Evolutionary conservation across 2,113 vertebrate genomes (phyloP).

Genomic region (Corapipo altera): DNA sequence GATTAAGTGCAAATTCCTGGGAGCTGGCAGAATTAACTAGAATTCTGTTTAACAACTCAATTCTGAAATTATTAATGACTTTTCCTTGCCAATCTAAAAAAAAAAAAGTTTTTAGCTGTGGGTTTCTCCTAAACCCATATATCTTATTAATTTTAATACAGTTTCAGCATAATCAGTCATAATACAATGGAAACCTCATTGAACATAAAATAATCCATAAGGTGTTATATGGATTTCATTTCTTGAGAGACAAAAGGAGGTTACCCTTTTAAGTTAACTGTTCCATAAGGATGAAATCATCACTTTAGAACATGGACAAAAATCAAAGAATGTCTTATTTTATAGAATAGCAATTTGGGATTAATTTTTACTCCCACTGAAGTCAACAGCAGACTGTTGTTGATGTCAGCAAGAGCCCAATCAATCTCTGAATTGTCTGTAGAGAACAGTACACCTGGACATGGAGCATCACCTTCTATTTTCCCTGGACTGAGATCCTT

Average conservation of each 20-base stretch:
- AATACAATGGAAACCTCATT: constrained; percentile 45
- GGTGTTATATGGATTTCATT: neutral
- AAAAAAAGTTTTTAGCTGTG: neutral
- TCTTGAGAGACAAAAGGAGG: neutral
- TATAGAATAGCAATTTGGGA: neutral
- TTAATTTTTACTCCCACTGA: neutral
- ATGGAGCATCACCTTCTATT: neutral
- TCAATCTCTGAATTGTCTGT: neutral
- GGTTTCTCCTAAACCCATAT: constrained; percentile 1
- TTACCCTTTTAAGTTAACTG: neutral
- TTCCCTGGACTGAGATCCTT: neutral
- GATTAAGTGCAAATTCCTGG: constrained; percentile 52
- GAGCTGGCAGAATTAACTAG: constrained; percentile 55
- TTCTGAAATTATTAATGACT: constrained; percentile 58
- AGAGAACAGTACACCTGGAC: neutral
- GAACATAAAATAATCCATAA: constrained; percentile 19
- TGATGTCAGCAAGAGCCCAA: neutral
- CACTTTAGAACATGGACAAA: neutral
- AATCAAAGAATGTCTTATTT: constrained; percentile 6
- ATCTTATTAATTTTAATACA: constrained; percentile 31
- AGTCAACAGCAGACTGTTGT: neutral
- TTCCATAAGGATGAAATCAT: constrained; percentile 12
- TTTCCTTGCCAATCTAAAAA: neutral
- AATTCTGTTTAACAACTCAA: constrained; percentile 58
- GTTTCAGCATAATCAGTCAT: neutral